Conservation (phyloP, 2,888 invertebrate genomes). For the Plebejus melissa region DNA sequence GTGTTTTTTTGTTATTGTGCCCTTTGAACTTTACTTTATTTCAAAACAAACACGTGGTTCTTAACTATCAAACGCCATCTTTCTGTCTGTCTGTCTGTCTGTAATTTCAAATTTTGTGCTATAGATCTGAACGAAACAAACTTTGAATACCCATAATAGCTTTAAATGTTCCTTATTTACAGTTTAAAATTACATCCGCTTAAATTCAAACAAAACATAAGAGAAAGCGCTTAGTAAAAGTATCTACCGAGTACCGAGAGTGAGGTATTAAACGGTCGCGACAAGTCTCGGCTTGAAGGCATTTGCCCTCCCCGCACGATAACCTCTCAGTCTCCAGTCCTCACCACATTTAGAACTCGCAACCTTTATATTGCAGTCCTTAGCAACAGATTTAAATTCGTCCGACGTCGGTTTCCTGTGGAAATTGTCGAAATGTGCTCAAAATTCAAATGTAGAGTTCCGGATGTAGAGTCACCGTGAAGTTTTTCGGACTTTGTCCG, state of each 20-base stretch:
- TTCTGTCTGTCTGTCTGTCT: too few relatives aligned
- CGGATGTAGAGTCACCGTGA: not conserved
- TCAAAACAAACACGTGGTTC: not conserved
- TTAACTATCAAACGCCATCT: not conserved
- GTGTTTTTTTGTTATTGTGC: not conserved
- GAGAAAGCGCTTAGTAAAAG: conserved; percentile 20
- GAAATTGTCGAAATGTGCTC: conserved; percentile 3
- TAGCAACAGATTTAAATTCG: conserved; percentile 27
- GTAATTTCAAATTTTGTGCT: not conserved
- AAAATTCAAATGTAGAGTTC: conserved; percentile 1
- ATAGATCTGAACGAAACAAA: not conserved
- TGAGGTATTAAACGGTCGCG: conserved; percentile 48
- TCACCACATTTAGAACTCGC: conserved; percentile 40
- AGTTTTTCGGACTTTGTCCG: conserved; percentile 1
- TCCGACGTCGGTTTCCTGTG: conserved; percentile 4
- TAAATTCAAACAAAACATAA: not conserved
- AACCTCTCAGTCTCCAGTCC: conserved; percentile 43
- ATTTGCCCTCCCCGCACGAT: conserved; percentile 57
- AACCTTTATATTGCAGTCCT: conserved; percentile 26
- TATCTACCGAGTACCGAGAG: conserved; percentile 31
- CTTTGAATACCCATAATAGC: not conserved
- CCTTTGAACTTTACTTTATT: not conserved
- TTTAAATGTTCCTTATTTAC: not conserved
- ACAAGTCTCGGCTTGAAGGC: conserved; percentile 68
- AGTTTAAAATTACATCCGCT: not conserved